Evolutionary conservation across 2,888 invertebrate species (phyloP).

Genomic region (Beris morrisii): DNA sequence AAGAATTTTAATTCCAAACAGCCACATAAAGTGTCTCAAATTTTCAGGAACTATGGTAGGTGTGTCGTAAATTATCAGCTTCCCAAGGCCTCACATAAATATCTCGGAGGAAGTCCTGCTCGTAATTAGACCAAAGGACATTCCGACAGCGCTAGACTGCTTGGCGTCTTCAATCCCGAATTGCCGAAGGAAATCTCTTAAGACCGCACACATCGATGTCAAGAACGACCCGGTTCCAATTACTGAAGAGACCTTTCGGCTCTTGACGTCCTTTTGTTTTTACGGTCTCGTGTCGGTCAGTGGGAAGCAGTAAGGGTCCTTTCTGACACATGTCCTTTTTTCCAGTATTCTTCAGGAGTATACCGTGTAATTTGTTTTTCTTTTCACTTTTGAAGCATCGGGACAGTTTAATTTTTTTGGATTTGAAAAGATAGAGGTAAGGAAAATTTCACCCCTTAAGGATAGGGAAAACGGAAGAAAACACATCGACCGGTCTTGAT

Average conservation of each 20-base stretch:
- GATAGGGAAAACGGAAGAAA: conserved; percentile 1
- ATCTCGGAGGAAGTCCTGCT: not conserved
- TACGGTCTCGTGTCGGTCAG: conserved; percentile 18
- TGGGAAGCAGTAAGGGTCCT: conserved; percentile 2
- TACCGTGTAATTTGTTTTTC: conserved; percentile 30
- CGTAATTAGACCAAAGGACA: conserved; percentile 8
- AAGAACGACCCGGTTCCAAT: not conserved
- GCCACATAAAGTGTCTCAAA: not conserved
- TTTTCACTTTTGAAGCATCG: conserved; percentile 11
- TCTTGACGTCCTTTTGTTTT: conserved; percentile 16
- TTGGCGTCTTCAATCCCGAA: conserved; percentile 19
- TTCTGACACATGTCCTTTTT: conserved; percentile 3
- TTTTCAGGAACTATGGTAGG: conserved; percentile 14
- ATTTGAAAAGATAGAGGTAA: not conserved
- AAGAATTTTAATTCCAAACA: conserved; percentile 1
- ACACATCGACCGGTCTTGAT: conserved; percentile 19
- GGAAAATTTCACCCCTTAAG: conserved; percentile 12
- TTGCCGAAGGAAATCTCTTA: not conserved
- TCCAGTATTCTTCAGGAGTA: conserved; percentile 8
- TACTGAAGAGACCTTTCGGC: not conserved
- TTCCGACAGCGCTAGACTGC: conserved; percentile 24
- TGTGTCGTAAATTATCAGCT: conserved; percentile 15
- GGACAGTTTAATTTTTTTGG: no score
- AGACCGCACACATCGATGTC: conserved; percentile 9
- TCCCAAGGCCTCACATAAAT: conserved; percentile 12